Base-by-base conservation (phyloP, 2,113 vertebrate genomes). In the Bostrychus sinensis region DNA sequence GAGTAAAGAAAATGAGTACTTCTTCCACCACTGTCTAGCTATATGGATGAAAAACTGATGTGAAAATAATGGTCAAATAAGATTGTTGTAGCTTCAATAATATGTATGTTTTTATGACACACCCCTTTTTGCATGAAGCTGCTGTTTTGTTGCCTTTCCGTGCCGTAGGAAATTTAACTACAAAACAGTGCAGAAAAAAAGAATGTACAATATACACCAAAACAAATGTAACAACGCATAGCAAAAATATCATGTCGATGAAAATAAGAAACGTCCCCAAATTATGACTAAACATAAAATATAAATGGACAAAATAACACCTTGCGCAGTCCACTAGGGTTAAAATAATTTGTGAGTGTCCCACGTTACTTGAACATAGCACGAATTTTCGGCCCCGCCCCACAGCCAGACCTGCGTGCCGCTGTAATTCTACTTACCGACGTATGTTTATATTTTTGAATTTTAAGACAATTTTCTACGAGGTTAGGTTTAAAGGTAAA, bases 391-490 rank as follows among this genome's bases (percentile, higher is more conserved):
- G n/a, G 43, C 73, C 1, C 77, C 77, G 48, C 78, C 82, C 48
- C 75, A 20, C 41, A 26, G 56, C 17, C 60, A 42, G 61, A 38
- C 67, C 38, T 36, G 26, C 54, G 2, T 14, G 56, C 34, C 25
- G 37, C 48, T 57, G 62, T 59, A 17, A 28, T 42, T 50, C 19
- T 62, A 48, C 55, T 19, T 38, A 5, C 19, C 34, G n/a, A 54
- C 43, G 60, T 11, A 59, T 46, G 72, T 84, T 77, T 70, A 62
- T 78, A 39, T 77, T 72, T 28, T 3, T 12, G 1, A 9, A 58
- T 57, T 64, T 37, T 25, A 7, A 8, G 25, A 4, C 34, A 28
- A 62, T 75, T 45, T 43, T 1, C 12, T 2, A 3, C 23, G 2
- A 25, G n/a, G 36, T 62, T 41, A 65, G 17, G 8, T 17, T 2